Conservation (phyloP, 2,113 vertebrate species). For the Phyllostomus hastatus region DNA sequence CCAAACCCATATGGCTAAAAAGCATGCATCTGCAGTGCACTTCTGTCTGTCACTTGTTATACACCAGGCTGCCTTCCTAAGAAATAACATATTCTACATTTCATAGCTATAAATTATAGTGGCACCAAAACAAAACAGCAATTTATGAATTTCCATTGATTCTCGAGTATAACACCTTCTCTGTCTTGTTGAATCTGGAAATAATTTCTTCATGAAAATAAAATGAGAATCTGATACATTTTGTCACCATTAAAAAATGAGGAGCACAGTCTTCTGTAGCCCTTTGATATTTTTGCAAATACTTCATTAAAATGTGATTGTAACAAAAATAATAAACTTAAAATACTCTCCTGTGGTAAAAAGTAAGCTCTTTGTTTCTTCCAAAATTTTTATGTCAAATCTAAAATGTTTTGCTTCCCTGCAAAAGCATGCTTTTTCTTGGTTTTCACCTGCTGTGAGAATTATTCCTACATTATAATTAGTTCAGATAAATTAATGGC, state of each 20-base stretch:
- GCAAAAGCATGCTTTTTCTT: conserved; percentile 53
- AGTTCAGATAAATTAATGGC: conserved; percentile 73
- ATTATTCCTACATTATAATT: conserved; percentile 75
- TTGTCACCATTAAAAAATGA: background rate
- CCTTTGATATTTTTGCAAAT: background rate
- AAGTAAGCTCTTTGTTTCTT: conserved; percentile 36
- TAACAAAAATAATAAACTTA: background rate
- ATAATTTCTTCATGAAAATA: conserved; percentile 4
- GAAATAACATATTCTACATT: background rate
- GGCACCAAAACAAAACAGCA: background rate
- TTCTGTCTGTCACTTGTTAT: background rate
- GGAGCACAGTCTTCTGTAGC: background rate
- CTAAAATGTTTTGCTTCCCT: conserved; percentile 69
- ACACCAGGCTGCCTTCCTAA: background rate
- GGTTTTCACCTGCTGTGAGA: conserved; percentile 69
- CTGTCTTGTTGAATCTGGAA: background rate
- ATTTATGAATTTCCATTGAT: background rate
- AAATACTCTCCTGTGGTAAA: conserved; percentile 3
- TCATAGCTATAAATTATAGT: background rate
- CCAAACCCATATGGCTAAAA: background rate
- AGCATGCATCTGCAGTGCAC: background rate
- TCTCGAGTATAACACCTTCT: background rate
- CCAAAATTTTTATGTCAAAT: conserved; percentile 59
- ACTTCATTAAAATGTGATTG: background rate
- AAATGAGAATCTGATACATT: background rate